A percentile compares a stretch with the other conserved stretches of the same genome.
These are phyloP conservation scores for Bubo scandiacus DNA, from an alignment of 2,113 vertebrate species.

Conservation along the genomic window DNA sequence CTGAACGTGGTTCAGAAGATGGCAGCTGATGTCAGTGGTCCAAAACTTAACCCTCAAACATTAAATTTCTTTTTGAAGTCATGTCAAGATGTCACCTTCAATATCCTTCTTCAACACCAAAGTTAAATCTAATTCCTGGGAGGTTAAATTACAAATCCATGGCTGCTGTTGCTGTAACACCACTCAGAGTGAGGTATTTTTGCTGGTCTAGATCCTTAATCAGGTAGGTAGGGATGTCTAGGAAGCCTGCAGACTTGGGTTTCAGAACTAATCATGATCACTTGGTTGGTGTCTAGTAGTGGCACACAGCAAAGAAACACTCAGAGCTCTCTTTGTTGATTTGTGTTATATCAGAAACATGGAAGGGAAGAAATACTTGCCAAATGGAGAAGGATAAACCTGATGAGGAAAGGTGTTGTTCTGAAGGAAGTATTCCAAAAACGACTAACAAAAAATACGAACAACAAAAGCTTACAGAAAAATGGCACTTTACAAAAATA, in stretches of 20 bases:
- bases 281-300: background rate
- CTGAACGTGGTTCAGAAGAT: background rate
- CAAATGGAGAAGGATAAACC: background rate
- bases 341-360: background rate
- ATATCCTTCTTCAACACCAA: background rate
- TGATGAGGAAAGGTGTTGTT: background rate
- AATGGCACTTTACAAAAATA: background rate
- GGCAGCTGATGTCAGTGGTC: background rate
- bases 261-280: background rate
- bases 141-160: background rate
- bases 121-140: background rate
- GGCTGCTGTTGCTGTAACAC: background rate
- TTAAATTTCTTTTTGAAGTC: background rate
- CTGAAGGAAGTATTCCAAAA: background rate
- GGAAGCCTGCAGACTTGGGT: background rate
- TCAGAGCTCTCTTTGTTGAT: background rate
- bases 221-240: background rate
- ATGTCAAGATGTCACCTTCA: background rate
- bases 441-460: background rate
- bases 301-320: background rate
- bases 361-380: background rate
- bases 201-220: background rate
- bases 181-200: background rate
- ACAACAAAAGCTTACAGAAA: background rate
- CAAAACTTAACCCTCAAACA: background rate